These are phyloP conservation scores for Steinernema hermaphroditum DNA, from an alignment of 2,888 invertebrate genomes.

Conservation along the genomic window DNA sequence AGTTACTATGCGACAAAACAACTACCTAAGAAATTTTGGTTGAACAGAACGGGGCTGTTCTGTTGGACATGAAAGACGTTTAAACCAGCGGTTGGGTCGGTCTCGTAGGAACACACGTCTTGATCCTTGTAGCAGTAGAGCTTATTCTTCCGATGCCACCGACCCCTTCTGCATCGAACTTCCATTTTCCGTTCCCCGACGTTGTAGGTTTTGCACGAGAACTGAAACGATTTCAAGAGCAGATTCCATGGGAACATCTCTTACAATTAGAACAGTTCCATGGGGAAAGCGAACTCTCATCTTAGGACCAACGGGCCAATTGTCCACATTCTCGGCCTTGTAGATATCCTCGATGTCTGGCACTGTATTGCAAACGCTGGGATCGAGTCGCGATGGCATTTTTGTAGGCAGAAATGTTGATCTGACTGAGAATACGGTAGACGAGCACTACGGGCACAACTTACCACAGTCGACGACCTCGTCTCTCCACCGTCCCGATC, in stretches of 20 bases:
- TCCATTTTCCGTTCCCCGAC: constrained; percentile 11
- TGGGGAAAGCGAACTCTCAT: neutral
- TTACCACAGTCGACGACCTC: constrained; percentile 9
- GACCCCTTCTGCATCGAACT: constrained; percentile 52
- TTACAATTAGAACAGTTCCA: constrained; percentile 5
- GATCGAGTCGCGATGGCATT: neutral
- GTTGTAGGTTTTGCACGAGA: constrained; percentile 13
- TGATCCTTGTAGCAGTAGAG: constrained; percentile 42
- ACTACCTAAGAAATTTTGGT: constrained; percentile 56
- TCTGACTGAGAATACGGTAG: constrained; percentile 17
- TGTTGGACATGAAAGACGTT: constrained; percentile 54
- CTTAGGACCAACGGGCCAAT: neutral
- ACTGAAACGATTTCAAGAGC: neutral
- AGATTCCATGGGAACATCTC: neutral
- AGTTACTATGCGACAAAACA: neutral
- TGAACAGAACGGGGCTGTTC: constrained; percentile 58
- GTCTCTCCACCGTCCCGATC: neutral
- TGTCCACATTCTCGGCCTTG: neutral
- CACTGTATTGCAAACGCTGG: neutral
- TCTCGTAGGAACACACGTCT: constrained; percentile 48
- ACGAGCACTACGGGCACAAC: too few species aligned
- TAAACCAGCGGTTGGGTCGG: constrained; percentile 46
- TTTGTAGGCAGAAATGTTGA: constrained; percentile 8
- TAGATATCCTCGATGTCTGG: constrained; percentile 10
- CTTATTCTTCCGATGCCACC: constrained; percentile 52